Base-by-base conservation (phyloP, 2,888 invertebrate species). In the Sphinx pinastri region DNA sequence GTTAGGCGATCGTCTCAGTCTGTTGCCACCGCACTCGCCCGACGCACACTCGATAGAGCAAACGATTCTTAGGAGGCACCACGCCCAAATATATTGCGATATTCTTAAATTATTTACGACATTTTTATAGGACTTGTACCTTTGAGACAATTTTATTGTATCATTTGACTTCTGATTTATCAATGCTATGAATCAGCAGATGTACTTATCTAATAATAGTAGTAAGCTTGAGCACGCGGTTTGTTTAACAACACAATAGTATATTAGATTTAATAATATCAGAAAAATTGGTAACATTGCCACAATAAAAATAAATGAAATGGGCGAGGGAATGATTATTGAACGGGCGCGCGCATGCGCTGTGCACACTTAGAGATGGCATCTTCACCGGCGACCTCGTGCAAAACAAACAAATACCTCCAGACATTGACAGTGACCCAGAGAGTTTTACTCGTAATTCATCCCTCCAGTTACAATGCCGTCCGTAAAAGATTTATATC, bases 311-410 rank as follows among this genome's bases (percentile, higher is more conserved):
- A 80, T 81, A 79, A 79, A 82, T 86, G 86, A 87, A 86, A 87
- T 87, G 86, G 76, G 81, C 74, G 79, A 75, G 81, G 81, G 83
- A 75, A 79, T 81, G 82, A 78, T 81, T 94, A 94, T 94, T 87
- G 93, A 94, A 83, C 93, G 91, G 81, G 70, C 77, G 72, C 84
- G 79, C 91, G 90, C 93, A 91, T 92, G 93, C 93, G 93, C 88
- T 70, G 71, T 84, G 76, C 75, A 69, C 73, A 71, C 73, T 73
- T 70, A 73, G 77, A 74, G 75, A 80, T 78, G 79, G 77, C 78
- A 83, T 79, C 75, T 75, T 79, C 78, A 79, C 85, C 86, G 86
- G 85, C 85, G 81, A 81, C 82, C 80, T 83, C 79, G 78, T 81
- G 82, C 88, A 88, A 90, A 89, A 91, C 87, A 93, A 93, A 93